Evolutionary conservation across 2,113 vertebrate species (phyloP).

Genomic region (Prochilodus magdalenae): DNA sequence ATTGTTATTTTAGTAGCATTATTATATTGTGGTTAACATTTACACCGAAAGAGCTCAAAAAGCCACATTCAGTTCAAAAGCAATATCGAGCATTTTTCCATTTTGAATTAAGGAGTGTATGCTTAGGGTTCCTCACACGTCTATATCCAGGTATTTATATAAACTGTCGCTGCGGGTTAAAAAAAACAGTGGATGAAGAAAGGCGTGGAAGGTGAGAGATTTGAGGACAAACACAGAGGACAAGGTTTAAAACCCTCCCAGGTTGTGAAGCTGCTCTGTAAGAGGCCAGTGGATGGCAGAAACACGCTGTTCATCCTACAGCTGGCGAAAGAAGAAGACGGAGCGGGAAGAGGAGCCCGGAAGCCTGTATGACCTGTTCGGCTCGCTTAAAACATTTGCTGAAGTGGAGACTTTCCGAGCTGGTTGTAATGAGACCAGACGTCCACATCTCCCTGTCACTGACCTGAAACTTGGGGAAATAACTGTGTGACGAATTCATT

Average conservation of each 20-base stretch:
- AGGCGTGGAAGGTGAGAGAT: too few relatives aligned
- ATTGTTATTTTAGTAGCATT: too few relatives aligned
- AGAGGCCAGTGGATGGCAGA: conserved; percentile 27
- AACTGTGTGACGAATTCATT: neutral
- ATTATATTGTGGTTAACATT: neutral
- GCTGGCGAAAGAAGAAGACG: neutral
- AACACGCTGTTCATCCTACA: too few relatives aligned
- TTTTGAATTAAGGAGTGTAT: too few relatives aligned
- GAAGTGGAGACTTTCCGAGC: too few relatives aligned
- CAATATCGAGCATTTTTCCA: neutral
- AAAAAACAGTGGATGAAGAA: too few relatives aligned
- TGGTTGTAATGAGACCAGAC: conserved; percentile 2
- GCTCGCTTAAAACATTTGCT: neutral
- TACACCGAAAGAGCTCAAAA: neutral
- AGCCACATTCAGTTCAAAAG: neutral
- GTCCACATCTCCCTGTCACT: neutral
- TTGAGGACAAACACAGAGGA: too few relatives aligned
- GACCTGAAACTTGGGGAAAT: neutral
- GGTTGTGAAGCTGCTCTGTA: too few relatives aligned
- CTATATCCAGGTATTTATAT: neutral
- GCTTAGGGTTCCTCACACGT: neutral
- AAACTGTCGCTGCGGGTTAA: too few relatives aligned
- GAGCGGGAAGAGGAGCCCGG: conserved; percentile 36
- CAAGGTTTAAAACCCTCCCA: too few relatives aligned
- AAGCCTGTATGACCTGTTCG: conserved; percentile 26